Conservation (phyloP, 2,113 vertebrate species). For the Coptodon bakossiorum region DNA sequence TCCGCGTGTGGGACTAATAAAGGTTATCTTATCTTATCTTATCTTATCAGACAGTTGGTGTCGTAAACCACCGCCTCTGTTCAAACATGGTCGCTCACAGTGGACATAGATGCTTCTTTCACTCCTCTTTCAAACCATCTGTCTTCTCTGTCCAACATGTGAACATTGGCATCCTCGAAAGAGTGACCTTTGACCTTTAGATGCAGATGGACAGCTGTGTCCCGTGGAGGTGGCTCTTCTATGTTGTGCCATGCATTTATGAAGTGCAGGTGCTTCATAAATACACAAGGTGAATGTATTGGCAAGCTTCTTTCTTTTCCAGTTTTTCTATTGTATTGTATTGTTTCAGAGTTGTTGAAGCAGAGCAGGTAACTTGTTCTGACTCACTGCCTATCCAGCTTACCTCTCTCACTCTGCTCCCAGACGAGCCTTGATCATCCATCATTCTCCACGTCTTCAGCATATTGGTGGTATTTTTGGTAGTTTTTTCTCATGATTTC, state of each 20-base stretch:
- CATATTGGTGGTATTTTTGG: not conserved
- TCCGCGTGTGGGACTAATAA: too few relatives aligned
- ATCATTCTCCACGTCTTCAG: not conserved
- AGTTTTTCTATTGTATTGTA: not conserved
- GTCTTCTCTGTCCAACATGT: too few relatives aligned
- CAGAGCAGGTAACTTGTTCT: not conserved
- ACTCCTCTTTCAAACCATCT: too few relatives aligned
- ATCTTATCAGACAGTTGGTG: too few relatives aligned
- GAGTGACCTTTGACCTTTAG: too few relatives aligned
- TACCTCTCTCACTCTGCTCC: not conserved
- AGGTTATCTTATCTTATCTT: too few relatives aligned
- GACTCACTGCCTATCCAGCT: not conserved
- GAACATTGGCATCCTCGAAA: too few relatives aligned
- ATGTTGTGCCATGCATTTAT: not conserved
- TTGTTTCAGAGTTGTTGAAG: not conserved
- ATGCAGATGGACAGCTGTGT: not conserved
- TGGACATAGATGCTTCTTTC: too few relatives aligned
- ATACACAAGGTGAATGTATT: not conserved
- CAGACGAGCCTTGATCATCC: not conserved
- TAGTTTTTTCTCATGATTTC: not conserved
- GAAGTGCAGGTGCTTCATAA: not conserved
- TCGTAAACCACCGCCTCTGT: too few relatives aligned
- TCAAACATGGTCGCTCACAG: too few relatives aligned
- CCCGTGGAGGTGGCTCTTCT: not conserved
- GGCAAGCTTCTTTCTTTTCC: not conserved